phyloP scores from a whole-genome alignment of 2,113 vertebrate species.

The Heterochromis multidens region DNA sequence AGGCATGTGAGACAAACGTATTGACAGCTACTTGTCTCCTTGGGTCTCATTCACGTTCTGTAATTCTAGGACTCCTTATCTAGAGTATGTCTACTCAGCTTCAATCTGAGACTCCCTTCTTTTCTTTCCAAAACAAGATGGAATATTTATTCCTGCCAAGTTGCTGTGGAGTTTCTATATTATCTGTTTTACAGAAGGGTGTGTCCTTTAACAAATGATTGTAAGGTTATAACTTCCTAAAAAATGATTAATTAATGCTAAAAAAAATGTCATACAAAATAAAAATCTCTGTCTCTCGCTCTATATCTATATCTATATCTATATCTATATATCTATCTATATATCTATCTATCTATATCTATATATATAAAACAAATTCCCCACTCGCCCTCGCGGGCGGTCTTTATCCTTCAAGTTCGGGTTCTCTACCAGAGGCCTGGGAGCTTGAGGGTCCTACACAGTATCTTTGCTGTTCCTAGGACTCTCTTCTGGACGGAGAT shows the following conservation, averaged over 20 bases:
- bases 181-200: background rate
- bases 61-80: background rate
- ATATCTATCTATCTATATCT: too few relatives aligned
- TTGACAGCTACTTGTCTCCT: background rate
- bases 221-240: background rate
- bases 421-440: too few relatives aligned
- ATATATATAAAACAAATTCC: too few relatives aligned
- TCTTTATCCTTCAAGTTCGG: too few relatives aligned
- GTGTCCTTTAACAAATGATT: background rate
- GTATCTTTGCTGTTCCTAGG: too few relatives aligned
- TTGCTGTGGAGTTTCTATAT: background rate
- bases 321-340: too few relatives aligned
- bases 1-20: conserved; percentile 11
- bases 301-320: too few relatives aligned
- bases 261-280: background rate
- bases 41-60: background rate
- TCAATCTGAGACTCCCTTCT: background rate
- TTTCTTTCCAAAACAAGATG: background rate
- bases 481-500: too few relatives aligned
- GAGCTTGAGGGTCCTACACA: too few relatives aligned
- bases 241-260: background rate
- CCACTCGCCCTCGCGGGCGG: too few relatives aligned
- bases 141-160: background rate
- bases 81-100: background rate
- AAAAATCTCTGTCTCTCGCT: background rate